Base-by-base conservation (phyloP, 1,140 invertebrate genomes). In the Drosophila teissieri region DNA sequence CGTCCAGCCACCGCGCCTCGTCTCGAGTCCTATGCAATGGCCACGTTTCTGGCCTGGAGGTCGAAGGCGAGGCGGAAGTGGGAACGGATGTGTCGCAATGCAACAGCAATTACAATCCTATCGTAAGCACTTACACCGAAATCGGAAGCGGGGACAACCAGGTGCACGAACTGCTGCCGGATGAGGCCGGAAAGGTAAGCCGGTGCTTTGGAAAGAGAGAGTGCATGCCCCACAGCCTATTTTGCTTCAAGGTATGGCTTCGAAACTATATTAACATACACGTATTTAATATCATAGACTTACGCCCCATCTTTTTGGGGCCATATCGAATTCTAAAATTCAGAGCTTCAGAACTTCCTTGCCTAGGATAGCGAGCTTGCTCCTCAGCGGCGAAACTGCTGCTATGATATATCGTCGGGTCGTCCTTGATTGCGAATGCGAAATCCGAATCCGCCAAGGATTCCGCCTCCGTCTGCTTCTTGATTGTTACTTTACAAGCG, bases 241-340 rank as follows among this genome's bases (percentile, higher is more conserved):
- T 95, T 93, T 95, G 95, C 95, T 95, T 95, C 94, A 95, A 95
- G 95, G 95, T 95, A 95, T 93, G 93, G 91, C 86, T 92, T 76
- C 75, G 89, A 85, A 78, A 81, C 85, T 88, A 81, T 89, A 83
- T 89, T 85, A 85, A 86, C 84, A 89, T 89, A 85, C 77, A 91
- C 84, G 85, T 92, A 91, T 92, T 92, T 92, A 90, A 91, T 91
- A 91, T 88, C 75, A 82, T 91, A 85, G 80, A 85, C 80, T 76
- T 78, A 72, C 46, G 73, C 64, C 55, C 65, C 44, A 75, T 27
- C 17, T 48, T 22, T 42, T 19, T 40, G 31, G 62, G 56, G 60
- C 42, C 22, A 39, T 52, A 60, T 54, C 22, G 61, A 74, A 63
- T 78, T 69, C 51, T 42, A 40, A 56, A 70, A 70, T 70, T 69